These are phyloP conservation scores for Caenorhabditis japonica DNA, from an alignment of 2,888 invertebrate species.

Conservation along the genomic window DNA sequence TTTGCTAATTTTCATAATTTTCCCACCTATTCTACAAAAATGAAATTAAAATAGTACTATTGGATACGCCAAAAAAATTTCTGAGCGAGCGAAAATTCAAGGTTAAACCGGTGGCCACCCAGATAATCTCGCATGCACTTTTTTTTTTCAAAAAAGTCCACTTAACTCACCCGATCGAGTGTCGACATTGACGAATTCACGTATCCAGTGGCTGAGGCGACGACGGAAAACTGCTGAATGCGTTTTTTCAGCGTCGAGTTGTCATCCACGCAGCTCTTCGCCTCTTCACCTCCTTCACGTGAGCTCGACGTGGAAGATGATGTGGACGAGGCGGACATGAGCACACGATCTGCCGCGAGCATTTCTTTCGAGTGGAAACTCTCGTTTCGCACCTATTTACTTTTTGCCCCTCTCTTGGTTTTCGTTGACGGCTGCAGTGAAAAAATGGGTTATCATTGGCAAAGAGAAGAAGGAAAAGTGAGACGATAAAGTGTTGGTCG, in stretches of 20 bases:
- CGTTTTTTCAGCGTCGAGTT: constrained; percentile 40
- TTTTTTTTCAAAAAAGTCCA: not conserved
- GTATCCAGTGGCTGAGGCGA: constrained; percentile 8
- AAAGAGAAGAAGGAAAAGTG: too few species aligned
- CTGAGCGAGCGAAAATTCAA: too few species aligned
- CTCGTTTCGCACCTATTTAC: too few species aligned
- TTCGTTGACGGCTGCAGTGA: constrained; percentile 15
- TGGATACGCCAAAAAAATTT: too few species aligned
- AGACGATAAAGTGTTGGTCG: not conserved
- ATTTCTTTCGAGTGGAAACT: too few species aligned
- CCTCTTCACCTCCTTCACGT: constrained; percentile 27
- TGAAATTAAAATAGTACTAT: too few species aligned
- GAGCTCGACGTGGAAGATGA: constrained; percentile 43
- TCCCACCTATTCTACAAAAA: too few species aligned
- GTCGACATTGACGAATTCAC: constrained; percentile 46
- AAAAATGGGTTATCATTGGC: too few species aligned
- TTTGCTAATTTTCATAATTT: too few species aligned
- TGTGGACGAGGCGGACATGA: constrained; percentile 51
- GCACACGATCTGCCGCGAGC: constrained; percentile 25
- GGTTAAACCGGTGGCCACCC: too few species aligned
- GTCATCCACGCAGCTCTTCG: constrained; percentile 17
- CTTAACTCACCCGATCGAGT: constrained; percentile 43
- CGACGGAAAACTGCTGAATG: constrained; percentile 36
- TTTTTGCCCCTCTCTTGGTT: constrained; percentile 9
- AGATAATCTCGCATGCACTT: not conserved